A percentile compares a stretch with the other conserved stretches of the same genome.
These are phyloP conservation scores for Thymelicus sylvestris DNA, from an alignment of 2,888 invertebrate species.

Conservation along the genomic window DNA sequence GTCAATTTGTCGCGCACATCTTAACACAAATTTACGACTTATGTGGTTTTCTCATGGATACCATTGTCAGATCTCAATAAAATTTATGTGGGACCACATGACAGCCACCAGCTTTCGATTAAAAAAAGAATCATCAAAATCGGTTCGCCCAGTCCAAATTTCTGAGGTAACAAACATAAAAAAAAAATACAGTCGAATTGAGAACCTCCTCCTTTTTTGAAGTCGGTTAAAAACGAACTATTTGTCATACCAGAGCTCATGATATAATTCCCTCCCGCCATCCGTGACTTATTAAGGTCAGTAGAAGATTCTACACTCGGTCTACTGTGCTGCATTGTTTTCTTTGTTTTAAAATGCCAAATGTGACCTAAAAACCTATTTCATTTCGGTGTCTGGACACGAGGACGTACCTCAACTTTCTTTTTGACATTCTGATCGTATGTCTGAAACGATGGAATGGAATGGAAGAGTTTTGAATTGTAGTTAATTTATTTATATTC, in stretches of 20 bases:
- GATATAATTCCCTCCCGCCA: background rate
- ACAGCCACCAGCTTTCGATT: too few relatives aligned
- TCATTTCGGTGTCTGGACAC: constrained; percentile 27
- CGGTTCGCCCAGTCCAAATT: too few relatives aligned
- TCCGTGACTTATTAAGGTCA: constrained; percentile 22
- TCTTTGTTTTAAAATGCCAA: constrained; percentile 33
- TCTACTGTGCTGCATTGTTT: constrained; percentile 19
- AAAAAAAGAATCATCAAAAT: too few relatives aligned
- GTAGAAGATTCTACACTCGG: constrained; percentile 16
- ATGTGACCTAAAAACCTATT: constrained; percentile 34
- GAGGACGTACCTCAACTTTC: constrained; percentile 14
- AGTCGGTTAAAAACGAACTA: background rate
- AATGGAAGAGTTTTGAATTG: background rate
- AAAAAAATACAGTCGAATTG: too few relatives aligned
- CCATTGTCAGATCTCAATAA: too few relatives aligned
- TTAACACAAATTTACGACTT: too few relatives aligned
- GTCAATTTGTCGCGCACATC: too few relatives aligned
- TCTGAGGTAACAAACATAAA: too few relatives aligned
- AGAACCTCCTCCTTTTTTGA: too few relatives aligned
- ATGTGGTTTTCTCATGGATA: too few relatives aligned
- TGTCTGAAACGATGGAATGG: background rate
- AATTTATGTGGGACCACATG: too few relatives aligned
- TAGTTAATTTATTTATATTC: too few relatives aligned
- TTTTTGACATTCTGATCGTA: background rate
- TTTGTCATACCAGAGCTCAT: background rate